Percentiles rank a stretch among this genome's conserved stretches.
phyloP scores from a whole-genome alignment of 2,888 invertebrate genomes.

The Blera fallax region DNA sequence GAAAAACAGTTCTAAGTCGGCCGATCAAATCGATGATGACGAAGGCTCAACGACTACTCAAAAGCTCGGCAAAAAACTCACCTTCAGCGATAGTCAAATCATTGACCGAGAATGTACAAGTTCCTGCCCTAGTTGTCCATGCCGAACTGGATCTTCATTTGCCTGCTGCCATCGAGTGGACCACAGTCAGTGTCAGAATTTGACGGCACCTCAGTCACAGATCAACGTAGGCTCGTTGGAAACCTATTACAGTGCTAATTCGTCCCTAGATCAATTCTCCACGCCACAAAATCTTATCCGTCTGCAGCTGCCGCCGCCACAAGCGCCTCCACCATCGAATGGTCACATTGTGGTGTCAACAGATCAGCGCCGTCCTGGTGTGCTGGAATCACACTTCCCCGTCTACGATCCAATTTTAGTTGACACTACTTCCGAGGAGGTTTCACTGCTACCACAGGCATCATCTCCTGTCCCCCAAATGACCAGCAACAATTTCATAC shows the following conservation, averaged over 20 bases:
- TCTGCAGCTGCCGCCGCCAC: slow-evolving; percentile 37
- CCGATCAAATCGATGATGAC: slow-evolving; percentile 84
- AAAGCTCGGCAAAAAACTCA: slow-evolving; percentile 78
- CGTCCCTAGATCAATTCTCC: slow-evolving; percentile 78
- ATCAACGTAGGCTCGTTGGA: slow-evolving; percentile 78
- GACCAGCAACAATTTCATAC: slow-evolving; percentile 60
- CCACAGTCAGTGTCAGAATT: slow-evolving; percentile 75
- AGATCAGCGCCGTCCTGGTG: slow-evolving; percentile 76
- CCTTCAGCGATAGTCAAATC: slow-evolving; percentile 81
- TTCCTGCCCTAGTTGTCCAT: slow-evolving; percentile 79
- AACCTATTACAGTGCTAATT: slow-evolving; percentile 81
- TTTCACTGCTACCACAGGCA: slow-evolving; percentile 70
- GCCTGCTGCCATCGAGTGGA: slow-evolving; percentile 77
- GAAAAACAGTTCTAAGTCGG: slow-evolving; percentile 82
- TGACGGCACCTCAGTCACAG: slow-evolving; percentile 57
- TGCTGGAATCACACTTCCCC: slow-evolving; percentile 82
- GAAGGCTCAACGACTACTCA: slow-evolving; percentile 74
- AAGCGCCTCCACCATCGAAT: slow-evolving; percentile 46
- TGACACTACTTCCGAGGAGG: slow-evolving; percentile 72
- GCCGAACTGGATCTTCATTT: slow-evolving; percentile 73
- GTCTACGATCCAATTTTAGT: slow-evolving; percentile 73
- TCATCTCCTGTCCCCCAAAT: slow-evolving; percentile 74
- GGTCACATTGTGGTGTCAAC: slow-evolving; percentile 30
- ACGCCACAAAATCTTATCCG: slow-evolving; percentile 71
- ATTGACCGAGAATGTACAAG: slow-evolving; percentile 78